Percentiles rank a stretch among this genome's conserved stretches.
Conservation (phyloP, 2,113 vertebrate genomes). For the Phalacrocorax aristotelis region DNA sequence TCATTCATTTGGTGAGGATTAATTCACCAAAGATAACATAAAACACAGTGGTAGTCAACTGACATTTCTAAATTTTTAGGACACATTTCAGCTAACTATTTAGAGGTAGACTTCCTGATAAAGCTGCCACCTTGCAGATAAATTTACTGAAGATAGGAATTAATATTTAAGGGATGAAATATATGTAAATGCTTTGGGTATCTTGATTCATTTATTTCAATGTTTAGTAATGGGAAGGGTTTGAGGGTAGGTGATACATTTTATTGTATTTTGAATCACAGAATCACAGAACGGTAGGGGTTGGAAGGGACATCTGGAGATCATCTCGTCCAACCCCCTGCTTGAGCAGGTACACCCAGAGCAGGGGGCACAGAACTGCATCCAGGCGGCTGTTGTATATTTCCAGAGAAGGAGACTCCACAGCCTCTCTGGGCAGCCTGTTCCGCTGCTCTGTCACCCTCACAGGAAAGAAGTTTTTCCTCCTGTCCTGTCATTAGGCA, state of each 20-base stretch:
- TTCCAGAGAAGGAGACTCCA: too few species aligned
- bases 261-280: neutral
- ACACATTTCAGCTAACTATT: neutral
- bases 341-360: too few species aligned
- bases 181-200: neutral
- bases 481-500: too few species aligned
- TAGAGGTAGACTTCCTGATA: neutral
- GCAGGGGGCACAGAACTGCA: too few species aligned
- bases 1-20: conserved; percentile 13
- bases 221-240: neutral
- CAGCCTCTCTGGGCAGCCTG: too few species aligned
- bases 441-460: too few species aligned
- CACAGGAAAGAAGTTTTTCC: too few species aligned
- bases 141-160: neutral
- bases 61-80: neutral
- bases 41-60: neutral
- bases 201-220: neutral
- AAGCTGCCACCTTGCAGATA: neutral
- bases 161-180: neutral
- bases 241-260: neutral
- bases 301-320: too few species aligned
- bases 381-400: too few species aligned
- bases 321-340: too few species aligned
- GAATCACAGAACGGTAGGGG: too few species aligned
- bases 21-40: neutral